Evolutionary conservation across 2,888 invertebrate genomes (phyloP), one percentile per base, ranked within the genome.

Genomic region (Drosophila nigricruria): DNA sequence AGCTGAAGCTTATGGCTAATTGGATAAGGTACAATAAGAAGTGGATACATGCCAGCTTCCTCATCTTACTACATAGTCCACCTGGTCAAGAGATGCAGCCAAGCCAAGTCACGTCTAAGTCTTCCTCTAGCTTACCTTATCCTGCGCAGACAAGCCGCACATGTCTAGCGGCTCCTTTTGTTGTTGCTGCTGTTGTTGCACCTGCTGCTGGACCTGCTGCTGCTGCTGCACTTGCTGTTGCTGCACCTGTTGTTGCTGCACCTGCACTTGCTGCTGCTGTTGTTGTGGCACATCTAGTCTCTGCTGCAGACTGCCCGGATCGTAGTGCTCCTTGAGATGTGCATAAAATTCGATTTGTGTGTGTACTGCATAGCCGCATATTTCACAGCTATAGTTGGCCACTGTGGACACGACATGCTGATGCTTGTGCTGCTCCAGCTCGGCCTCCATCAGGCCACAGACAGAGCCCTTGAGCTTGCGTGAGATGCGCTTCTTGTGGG

Each of bases 401-500:
- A 58, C 70, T 6, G 43, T 47, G 18, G 53, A 57, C 27, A 66
- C 66, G 20, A 65, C 65, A 9, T 65, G 64, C 32, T 32, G 76
- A 36, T 53, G 66, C 34, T 66, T 66, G 56, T 66, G 66, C 38
- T 66, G 84, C n/a, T 87, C 72, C 25, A 75, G n/a, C 8, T 79
- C 82, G 0, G 49, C n/a, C n/a, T 88, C 87, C 23, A 81, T 63
- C 53, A 81, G 72, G 34, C 82, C 76, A 32, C 62, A 67, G 43
- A 82, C 66, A 88, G 75, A 93, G 1, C 89, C 94, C 83, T 95
- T 95, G 23, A 97, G 93, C 85, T 97, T 97, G 64, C 95, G 94
- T 0, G 97, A 96, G 78, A 97, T 97, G 65, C 97, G 94, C 91
- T 97, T 97, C 92, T 97, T 97, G 91, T 97, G 97, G 0, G 97